These are phyloP conservation scores for Drosophila malerkotliana DNA, from an alignment of 1,140 invertebrate species.

Conservation along the genomic window DNA sequence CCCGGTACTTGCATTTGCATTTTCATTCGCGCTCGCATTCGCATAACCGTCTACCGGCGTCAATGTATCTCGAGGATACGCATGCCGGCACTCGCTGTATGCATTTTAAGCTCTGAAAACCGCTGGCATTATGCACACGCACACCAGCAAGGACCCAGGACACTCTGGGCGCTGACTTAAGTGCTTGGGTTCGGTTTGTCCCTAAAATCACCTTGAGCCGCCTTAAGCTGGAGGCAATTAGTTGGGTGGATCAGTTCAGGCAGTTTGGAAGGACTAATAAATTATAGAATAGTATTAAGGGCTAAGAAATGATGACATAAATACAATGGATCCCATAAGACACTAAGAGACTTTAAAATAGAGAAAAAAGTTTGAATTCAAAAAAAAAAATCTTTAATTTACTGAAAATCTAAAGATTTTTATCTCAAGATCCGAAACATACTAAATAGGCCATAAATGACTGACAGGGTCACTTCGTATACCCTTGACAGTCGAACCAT, in stretches of 20 bases:
- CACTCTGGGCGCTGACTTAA: constrained; percentile 37
- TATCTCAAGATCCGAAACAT: neutral
- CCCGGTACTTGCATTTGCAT: constrained; percentile 59
- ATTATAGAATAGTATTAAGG: neutral
- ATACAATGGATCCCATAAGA: no score
- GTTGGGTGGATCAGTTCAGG: neutral
- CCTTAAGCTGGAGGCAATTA: constrained; percentile 56
- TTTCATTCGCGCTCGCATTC: constrained; percentile 42
- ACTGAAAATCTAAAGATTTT: no score
- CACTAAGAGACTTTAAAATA: no score
- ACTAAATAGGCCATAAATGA: neutral
- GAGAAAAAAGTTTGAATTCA: no score
- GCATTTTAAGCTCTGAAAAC: constrained; percentile 43
- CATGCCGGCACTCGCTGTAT: constrained; percentile 24
- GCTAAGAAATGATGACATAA: no score
- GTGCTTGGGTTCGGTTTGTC: constrained; percentile 14
- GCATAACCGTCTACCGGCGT: constrained; percentile 56
- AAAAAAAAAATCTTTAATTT: no score
- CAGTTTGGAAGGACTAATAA: neutral
- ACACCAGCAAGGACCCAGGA: constrained; percentile 18
- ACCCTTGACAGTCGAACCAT: constrained; percentile 17
- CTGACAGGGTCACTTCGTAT: neutral
- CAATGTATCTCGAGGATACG: constrained; percentile 62
- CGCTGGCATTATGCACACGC: constrained; percentile 48
- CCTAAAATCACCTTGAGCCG: constrained; percentile 19